phyloP scores from a whole-genome alignment of 1,140 invertebrate genomes.

The Nasonia vitripennis region DNA sequence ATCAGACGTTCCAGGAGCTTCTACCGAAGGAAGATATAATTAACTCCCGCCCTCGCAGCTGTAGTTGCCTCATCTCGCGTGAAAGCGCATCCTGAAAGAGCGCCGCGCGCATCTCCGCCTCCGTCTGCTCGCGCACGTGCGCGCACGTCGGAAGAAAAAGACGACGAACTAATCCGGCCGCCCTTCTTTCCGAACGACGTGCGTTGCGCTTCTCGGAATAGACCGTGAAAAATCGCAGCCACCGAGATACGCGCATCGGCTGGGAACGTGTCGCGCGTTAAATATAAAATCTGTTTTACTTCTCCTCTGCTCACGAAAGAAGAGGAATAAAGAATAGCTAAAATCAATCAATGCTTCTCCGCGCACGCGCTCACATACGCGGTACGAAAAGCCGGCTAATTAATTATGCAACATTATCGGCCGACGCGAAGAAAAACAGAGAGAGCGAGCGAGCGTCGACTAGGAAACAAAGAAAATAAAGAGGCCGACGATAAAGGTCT shows the following conservation, averaged over 20 bases:
- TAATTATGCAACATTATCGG: conserved; percentile 40
- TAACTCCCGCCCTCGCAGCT: conserved; percentile 16
- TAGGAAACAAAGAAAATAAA: conserved; percentile 41
- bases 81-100: not conserved
- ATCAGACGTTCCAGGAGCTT: conserved; percentile 1
- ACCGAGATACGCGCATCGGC: too few species aligned
- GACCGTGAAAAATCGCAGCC: not conserved
- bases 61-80: conserved; percentile 34
- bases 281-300: not conserved
- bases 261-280: too few species aligned
- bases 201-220: not conserved
- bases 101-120: not conserved
- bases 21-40: conserved; percentile 33
- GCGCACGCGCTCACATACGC: not conserved
- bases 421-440: conserved; percentile 46
- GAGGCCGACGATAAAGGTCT: conserved; percentile 24
- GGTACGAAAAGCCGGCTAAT: not conserved
- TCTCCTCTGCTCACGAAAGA: not conserved
- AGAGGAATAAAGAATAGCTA: not conserved
- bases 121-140: too few species aligned
- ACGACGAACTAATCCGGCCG: not conserved
- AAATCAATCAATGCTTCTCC: conserved; percentile 7
- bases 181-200: not conserved
- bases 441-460: not conserved
- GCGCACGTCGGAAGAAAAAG: not conserved